Base-by-base conservation (phyloP, 2,113 vertebrate genomes). In the Entelurus aequoreus region DNA sequence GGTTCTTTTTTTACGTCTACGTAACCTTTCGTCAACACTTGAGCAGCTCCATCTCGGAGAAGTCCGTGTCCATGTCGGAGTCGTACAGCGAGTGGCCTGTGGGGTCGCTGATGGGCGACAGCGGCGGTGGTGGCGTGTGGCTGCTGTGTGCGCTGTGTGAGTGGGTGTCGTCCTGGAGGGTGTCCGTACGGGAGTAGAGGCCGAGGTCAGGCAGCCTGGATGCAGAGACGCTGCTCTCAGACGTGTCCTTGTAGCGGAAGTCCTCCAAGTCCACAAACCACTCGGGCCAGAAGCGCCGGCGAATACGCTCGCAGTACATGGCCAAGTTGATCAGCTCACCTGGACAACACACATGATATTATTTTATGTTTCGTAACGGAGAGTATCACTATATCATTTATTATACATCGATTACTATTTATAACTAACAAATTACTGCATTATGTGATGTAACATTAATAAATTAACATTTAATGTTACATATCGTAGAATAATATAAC, bases 291-390 rank as follows among this genome's bases (percentile, higher is more conserved):
- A 97, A 98, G 78, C 94, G 95, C 79, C 94, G 91, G 80, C 95
- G 91, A 80, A 98, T 97, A 63, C 97, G 92, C 77, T 99, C 96
- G 64, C 96, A 99, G 85, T 99, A 99, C 95, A 99, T 95, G 81
- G 95, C 95, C 4, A 99, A 90, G 78, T 99, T 99, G 79, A 99
- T 97, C 37, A 99, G 91, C 77, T 99, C 97, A 16, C 96, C 97
- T 98, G 90, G 19, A 67, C 1, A 35, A 9, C 53, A 35, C n/a
- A 62, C n/a, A 64, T 15, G 57, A 28, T 28, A 28, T 28, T 2
- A 28, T 28, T 28, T 28, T 28, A 28, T 28, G 28, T 28, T 28
- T 28, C 4, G 2, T 28, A 28, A 28, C 3, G 4, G 2, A 28
- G 28, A 28, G 28, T 28, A 3, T 28, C 28, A 28, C 28, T 3